These are phyloP conservation scores for Branchellion lobata DNA, from an alignment of 2,888 invertebrate genomes.

Conservation along the genomic window DNA sequence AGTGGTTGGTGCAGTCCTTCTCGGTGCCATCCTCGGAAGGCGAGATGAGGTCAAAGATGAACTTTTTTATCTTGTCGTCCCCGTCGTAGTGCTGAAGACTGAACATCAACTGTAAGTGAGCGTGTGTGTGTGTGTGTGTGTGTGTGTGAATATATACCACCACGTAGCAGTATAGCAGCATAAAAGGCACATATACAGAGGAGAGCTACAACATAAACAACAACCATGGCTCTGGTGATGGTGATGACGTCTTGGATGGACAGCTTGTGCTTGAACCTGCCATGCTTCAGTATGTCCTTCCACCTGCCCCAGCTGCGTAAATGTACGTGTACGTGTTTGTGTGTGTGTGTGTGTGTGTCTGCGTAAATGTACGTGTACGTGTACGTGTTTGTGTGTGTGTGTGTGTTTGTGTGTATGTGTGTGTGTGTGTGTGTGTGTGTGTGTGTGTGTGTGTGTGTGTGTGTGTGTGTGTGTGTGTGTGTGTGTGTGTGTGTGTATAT, in stretches of 20 bases:
- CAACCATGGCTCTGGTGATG: conserved; percentile 91
- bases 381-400: background rate
- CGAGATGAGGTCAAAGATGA: conserved; percentile 94
- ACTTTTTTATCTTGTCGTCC: conserved; percentile 94
- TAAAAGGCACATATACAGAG: too few relatives aligned
- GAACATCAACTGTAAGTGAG: conserved; percentile 71
- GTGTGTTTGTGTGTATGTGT: conserved; percentile 2
- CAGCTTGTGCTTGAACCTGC: conserved; percentile 88
- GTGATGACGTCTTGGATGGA: conserved; percentile 88
- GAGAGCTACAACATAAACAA: too few relatives aligned
- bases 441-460: too few relatives aligned
- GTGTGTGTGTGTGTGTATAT: too few relatives aligned
- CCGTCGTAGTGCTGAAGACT: conserved; percentile 93
- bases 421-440: background rate
- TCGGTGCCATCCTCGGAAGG: conserved; percentile 65
- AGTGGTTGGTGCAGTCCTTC: conserved; percentile 51
- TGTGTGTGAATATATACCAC: too few relatives aligned
- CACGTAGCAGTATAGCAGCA: too few relatives aligned
- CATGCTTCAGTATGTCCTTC: conserved; percentile 87
- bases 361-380: background rate
- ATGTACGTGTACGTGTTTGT: background rate
- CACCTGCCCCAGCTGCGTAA: conserved; percentile 89
- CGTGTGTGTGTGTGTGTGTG: too few relatives aligned
- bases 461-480: too few relatives aligned
- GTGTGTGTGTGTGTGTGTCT: background rate